These are phyloP conservation scores for Anorthoa munda DNA, from an alignment of 2,888 invertebrate species.

Conservation along the genomic window DNA sequence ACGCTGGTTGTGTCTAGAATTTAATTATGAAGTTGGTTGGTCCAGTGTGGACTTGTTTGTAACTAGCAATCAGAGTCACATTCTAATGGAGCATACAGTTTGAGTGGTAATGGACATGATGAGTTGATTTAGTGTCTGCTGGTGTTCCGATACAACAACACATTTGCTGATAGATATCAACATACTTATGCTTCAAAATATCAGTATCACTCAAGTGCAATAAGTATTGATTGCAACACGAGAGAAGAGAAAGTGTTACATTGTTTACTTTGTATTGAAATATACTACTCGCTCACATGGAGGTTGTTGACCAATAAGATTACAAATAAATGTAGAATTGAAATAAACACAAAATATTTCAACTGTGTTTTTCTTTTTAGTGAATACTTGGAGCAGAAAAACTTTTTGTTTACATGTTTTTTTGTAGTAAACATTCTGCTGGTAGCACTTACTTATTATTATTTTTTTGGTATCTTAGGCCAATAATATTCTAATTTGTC, in stretches of 20 bases:
- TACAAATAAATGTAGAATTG: not conserved
- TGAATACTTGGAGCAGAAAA: not conserved
- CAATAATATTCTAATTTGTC: constrained; percentile 6
- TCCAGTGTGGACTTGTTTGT: constrained; percentile 68
- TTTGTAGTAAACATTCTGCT: not conserved
- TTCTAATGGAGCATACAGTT: constrained; percentile 45
- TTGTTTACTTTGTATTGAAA: constrained; percentile 64
- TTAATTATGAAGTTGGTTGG: constrained; percentile 32
- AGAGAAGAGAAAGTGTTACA: constrained; percentile 72
- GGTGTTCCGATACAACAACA: constrained; percentile 40
- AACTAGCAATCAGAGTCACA: constrained; percentile 51
- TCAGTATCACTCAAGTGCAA: constrained; percentile 21
- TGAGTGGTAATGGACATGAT: constrained; percentile 52
- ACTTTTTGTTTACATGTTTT: constrained; percentile 14
- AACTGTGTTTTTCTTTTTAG: not conserved
- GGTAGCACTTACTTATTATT: not conserved
- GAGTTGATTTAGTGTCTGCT: constrained; percentile 50
- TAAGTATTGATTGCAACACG: constrained; percentile 24
- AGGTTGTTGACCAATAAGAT: constrained; percentile 12
- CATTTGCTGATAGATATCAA: constrained; percentile 31
- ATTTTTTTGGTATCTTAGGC: not conserved
- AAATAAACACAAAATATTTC: not conserved
- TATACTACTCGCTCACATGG: constrained; percentile 1
- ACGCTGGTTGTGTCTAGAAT: constrained; percentile 63
- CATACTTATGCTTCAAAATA: constrained; percentile 7